These are phyloP conservation scores for Semotilus atromaculatus DNA, from an alignment of 2,797 vertebrate genomes.

Conservation along the genomic window DNA sequence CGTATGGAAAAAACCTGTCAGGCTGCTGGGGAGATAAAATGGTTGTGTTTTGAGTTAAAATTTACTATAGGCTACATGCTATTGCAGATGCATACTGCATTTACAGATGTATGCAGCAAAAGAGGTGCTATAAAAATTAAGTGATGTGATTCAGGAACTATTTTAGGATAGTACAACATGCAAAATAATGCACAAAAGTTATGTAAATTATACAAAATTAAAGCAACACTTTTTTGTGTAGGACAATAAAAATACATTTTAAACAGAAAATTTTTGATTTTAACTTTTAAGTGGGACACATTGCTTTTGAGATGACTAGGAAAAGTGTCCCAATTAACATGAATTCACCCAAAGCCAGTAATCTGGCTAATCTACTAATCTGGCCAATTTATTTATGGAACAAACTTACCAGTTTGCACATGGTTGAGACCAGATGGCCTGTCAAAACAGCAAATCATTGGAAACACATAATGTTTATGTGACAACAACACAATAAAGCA, in stretches of 20 bases:
- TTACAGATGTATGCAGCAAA: background rate
- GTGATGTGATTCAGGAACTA: background rate
- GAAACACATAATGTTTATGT: background rate
- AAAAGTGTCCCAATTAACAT: background rate
- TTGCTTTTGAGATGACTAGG: background rate
- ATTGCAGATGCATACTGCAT: background rate
- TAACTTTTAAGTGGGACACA: background rate
- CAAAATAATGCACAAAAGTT: background rate
- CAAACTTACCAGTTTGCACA: conserved; percentile 29
- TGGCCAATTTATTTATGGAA: background rate
- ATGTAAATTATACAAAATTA: background rate
- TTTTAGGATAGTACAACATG: background rate
- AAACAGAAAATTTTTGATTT: background rate
- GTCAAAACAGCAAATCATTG: conserved; percentile 10
- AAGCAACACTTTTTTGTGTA: background rate
- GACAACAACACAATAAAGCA: background rate
- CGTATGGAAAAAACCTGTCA: conserved; percentile 46
- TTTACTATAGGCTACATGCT: background rate
- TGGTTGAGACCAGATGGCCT: conserved; percentile 28
- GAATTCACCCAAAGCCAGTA: background rate
- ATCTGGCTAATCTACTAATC: background rate
- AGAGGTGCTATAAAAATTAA: background rate
- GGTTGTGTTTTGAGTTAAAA: conserved; percentile 36
- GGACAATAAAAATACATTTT: background rate
- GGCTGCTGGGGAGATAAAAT: conserved; percentile 56